phyloP scores from a whole-genome alignment of 2,888 invertebrate genomes.

The Diaperis boleti region DNA sequence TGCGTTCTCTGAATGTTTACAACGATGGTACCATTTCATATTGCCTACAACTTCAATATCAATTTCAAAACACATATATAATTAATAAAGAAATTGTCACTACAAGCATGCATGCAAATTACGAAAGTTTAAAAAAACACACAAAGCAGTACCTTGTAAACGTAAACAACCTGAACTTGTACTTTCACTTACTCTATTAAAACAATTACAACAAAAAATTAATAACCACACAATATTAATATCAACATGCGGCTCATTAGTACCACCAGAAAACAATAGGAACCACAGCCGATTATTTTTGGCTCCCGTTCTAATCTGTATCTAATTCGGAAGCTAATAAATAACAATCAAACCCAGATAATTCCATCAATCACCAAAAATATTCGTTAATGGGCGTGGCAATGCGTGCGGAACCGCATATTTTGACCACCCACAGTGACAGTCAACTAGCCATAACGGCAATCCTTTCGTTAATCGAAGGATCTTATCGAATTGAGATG shows the following conservation, averaged over 20 bases:
- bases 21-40: too few species aligned
- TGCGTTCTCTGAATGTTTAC: too few species aligned
- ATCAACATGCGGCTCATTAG: too few species aligned
- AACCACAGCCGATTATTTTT: not conserved
- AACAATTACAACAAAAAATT: too few species aligned
- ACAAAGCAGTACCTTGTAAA: not conserved
- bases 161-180: conserved; percentile 2
- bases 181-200: conserved; percentile 3
- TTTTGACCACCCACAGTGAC: conserved; percentile 59
- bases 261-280: not conserved
- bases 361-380: conserved; percentile 58
- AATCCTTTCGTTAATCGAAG: too few species aligned
- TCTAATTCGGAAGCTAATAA: conserved; percentile 42
- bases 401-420: conserved; percentile 56
- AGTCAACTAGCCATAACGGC: conserved; percentile 34
- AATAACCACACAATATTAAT: not conserved
- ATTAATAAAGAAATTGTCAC: too few species aligned
- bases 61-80: too few species aligned
- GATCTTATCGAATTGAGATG: conserved; percentile 11
- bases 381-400: conserved; percentile 57
- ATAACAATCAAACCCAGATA: conserved; percentile 50
- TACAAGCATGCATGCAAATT: not conserved
- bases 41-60: too few species aligned
- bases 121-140: not conserved
- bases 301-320: conserved; percentile 8